A percentile compares a stretch with the other conserved stretches of the same genome.
These are phyloP conservation scores for Ctenodactylus gundi DNA, from an alignment of 2,113 vertebrate genomes.

Conservation along the genomic window DNA sequence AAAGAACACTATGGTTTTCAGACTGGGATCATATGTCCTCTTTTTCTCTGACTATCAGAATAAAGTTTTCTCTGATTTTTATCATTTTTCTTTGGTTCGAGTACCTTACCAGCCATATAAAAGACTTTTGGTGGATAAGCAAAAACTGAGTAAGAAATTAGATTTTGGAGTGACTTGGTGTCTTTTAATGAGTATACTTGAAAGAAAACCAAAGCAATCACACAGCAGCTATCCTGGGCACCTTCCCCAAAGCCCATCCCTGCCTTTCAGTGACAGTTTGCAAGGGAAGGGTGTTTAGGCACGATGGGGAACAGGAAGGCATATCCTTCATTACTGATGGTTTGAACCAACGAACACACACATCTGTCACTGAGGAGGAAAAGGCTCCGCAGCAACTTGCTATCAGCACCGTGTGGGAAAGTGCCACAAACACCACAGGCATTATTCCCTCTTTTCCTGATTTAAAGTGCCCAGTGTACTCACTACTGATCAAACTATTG, in stretches of 20 bases:
- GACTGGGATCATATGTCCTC: conserved; percentile 26
- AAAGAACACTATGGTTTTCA: conserved; percentile 45
- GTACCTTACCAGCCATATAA: conserved; percentile 12
- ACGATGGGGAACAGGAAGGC: conserved; percentile 9
- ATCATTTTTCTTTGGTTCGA: conserved; percentile 22
- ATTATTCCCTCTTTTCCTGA: not conserved
- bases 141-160: conserved; percentile 18
- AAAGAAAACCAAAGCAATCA: not conserved
- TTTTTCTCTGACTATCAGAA: conserved; percentile 20
- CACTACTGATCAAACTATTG: conserved; percentile 30
- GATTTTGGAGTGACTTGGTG: not conserved
- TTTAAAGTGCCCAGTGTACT: not conserved
- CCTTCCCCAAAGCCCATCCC: not conserved
- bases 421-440: not conserved
- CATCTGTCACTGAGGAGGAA: not conserved
- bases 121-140: not conserved
- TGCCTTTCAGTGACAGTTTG: conserved; percentile 67
- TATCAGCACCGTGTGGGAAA: conserved; percentile 15
- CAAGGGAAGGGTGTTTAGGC: conserved; percentile 51
- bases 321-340: conserved; percentile 18
- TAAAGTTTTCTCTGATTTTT: conserved; percentile 31
- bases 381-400: not conserved
- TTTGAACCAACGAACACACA: conserved; percentile 30
- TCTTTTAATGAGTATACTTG: not conserved
- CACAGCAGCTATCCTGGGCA: not conserved